Evolutionary conservation across 2,888 invertebrate genomes (phyloP).

Genomic region (Parelbella ahira): DNA sequence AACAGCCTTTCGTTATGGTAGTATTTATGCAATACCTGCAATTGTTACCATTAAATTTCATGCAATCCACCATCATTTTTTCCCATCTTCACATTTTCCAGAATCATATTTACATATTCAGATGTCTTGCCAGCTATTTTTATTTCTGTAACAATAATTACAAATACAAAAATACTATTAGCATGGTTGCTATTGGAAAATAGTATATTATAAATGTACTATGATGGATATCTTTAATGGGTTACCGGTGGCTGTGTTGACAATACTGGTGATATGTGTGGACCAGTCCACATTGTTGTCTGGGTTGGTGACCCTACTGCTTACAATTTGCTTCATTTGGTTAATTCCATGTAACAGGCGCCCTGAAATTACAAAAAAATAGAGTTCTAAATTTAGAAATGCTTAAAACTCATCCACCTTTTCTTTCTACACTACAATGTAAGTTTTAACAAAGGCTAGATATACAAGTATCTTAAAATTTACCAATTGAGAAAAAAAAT

Average conservation of each 20-base stretch:
- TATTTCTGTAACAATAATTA: conserved; percentile 82
- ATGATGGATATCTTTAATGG: too few relatives aligned
- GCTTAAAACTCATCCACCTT: too few relatives aligned
- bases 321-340: conserved; percentile 88
- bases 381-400: too few relatives aligned
- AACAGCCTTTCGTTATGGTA: conserved; percentile 75
- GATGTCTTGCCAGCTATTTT: conserved; percentile 95
- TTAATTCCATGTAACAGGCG: conserved; percentile 88
- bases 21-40: conserved; percentile 45
- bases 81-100: conserved; percentile 92
- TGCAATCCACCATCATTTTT: conserved; percentile 88
- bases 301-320: conserved; percentile 82
- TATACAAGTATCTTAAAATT: too few relatives aligned
- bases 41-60: conserved; percentile 78
- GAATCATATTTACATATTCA: conserved; percentile 95
- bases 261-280: conserved; percentile 85
- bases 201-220: too few relatives aligned
- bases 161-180: conserved; percentile 5
- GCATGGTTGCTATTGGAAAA: too few relatives aligned
- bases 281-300: conserved; percentile 82
- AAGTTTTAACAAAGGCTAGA: too few relatives aligned
- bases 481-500: too few relatives aligned
- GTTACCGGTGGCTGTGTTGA: conserved; percentile 85
- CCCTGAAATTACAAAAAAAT: conserved; percentile 83
- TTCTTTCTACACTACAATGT: too few relatives aligned